A percentile compares a stretch with the other conserved stretches of the same genome.
phyloP scores from a whole-genome alignment of 2,113 vertebrate genomes.

The Grammomys surdaster region DNA sequence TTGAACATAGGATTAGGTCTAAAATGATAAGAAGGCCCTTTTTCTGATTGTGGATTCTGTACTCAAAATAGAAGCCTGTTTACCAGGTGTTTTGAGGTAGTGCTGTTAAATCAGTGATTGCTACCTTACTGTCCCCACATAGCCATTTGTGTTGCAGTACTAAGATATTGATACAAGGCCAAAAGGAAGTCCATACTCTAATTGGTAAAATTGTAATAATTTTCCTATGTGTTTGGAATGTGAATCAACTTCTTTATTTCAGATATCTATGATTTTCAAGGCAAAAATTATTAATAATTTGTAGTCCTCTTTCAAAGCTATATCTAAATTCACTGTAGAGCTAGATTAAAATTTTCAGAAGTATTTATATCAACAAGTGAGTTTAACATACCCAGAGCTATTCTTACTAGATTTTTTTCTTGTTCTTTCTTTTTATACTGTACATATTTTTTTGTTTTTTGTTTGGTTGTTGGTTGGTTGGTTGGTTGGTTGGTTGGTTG shows the following conservation, averaged over 20 bases:
- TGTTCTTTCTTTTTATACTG: not conserved
- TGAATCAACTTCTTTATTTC: not conserved
- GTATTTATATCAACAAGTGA: slow-evolving; percentile 19
- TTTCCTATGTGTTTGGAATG: slow-evolving; percentile 53
- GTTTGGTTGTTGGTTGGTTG: not conserved
- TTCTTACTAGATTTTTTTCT: not conserved
- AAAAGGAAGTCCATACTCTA: not conserved
- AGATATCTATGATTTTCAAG: slow-evolving; percentile 3
- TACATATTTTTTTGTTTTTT: not conserved
- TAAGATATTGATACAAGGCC: slow-evolving; percentile 42
- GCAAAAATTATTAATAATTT: slow-evolving; percentile 19
- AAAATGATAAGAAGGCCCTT: not conserved
- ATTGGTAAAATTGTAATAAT: slow-evolving; percentile 60
- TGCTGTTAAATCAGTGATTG: not conserved
- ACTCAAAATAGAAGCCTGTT: slow-evolving; percentile 37
- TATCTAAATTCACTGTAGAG: slow-evolving; percentile 5
- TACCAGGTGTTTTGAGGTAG: not conserved
- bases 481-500: not conserved
- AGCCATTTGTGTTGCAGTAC: slow-evolving; percentile 28
- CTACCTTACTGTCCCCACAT: slow-evolving; percentile 51
- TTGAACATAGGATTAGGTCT: not conserved
- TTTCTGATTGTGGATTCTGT: slow-evolving; percentile 42
- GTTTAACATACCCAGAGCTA: slow-evolving; percentile 2
- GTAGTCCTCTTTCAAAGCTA: not conserved
- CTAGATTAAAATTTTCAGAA: not conserved